These are phyloP conservation scores for Caenorhabditis macrosperma DNA, from an alignment of 2,888 invertebrate species.

Conservation along the genomic window DNA sequence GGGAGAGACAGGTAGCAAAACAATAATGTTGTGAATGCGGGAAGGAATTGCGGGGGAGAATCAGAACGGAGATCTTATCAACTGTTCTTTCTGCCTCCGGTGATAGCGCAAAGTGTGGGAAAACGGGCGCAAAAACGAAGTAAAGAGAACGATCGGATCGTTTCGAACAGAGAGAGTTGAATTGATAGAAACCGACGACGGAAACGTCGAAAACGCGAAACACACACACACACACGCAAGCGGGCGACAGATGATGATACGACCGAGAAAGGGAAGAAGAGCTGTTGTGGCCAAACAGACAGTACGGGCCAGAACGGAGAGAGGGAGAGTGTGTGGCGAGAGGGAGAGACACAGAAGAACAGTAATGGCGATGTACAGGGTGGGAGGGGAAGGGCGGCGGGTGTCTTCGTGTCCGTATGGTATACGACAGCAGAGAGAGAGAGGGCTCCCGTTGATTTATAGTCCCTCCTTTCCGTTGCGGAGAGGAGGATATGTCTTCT, in stretches of 20 bases:
- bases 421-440: constrained; percentile 8
- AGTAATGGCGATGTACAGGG: constrained; percentile 35
- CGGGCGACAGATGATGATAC: constrained; percentile 38
- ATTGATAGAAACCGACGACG: neutral
- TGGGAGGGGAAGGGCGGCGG: constrained; percentile 10
- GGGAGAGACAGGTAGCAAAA: constrained; percentile 12
- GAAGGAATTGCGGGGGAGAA: constrained; percentile 1
- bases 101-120: constrained; percentile 2
- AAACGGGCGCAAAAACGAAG: neutral
- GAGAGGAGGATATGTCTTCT: neutral
- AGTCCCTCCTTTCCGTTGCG: constrained; percentile 5
- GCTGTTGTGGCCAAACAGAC: constrained; percentile 38
- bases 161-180: neutral
- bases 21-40: constrained; percentile 33
- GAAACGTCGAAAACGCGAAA: neutral
- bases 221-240: constrained; percentile 8
- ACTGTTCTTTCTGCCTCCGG: too few relatives aligned
- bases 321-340: constrained; percentile 17
- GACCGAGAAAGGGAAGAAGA: constrained; percentile 36
- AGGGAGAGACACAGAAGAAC: constrained; percentile 31
- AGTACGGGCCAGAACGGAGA: too few relatives aligned
- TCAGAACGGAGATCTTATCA: constrained; percentile 41
- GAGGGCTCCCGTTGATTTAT: constrained; percentile 43
- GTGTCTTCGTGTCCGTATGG: constrained; percentile 49
- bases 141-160: neutral